phyloP scores from a whole-genome alignment of 2,113 vertebrate genomes.

The Eretmochelys imbricata region DNA sequence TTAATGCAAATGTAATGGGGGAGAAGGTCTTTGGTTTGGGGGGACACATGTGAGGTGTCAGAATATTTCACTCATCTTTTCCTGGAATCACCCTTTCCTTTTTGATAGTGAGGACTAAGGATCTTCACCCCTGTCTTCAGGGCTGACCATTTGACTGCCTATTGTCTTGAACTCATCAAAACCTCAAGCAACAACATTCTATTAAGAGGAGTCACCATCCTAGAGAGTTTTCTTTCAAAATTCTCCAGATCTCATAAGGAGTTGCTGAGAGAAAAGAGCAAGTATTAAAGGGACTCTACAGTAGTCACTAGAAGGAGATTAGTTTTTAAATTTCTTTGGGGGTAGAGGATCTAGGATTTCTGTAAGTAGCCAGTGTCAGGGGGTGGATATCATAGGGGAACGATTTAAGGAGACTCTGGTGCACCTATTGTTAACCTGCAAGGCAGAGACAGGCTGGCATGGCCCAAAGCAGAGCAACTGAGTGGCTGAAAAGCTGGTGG shows the following conservation, averaged over 20 bases:
- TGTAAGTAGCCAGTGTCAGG: not conserved
- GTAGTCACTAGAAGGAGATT: not conserved
- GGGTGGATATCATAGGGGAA: too few species aligned
- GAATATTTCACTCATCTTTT: slow-evolving; percentile 15
- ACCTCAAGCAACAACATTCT: rapidly evolving
- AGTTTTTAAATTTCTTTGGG: not conserved
- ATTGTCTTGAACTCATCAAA: not conserved
- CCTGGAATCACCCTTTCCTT: not conserved
- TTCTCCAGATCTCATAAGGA: not conserved
- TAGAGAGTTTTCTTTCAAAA: not conserved
- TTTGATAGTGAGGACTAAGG: not conserved
- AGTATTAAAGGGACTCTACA: not conserved
- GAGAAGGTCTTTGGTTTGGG: not conserved
- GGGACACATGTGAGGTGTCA: not conserved
- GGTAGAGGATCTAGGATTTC: not conserved
- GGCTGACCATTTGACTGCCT: rapidly evolving
- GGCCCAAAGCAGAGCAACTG: not conserved
- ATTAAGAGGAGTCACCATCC: not conserved
- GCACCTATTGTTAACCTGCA: not conserved
- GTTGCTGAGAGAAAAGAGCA: not conserved
- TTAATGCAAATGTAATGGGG: not conserved
- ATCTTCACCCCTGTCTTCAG: not conserved
- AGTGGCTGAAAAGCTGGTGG: not conserved
- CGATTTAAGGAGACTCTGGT: not conserved
- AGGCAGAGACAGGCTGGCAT: not conserved